A percentile compares a stretch with the other conserved stretches of the same genome.
Conservation (phyloP, 2,797 vertebrate species). For the Notoglanidium macrostoma region DNA sequence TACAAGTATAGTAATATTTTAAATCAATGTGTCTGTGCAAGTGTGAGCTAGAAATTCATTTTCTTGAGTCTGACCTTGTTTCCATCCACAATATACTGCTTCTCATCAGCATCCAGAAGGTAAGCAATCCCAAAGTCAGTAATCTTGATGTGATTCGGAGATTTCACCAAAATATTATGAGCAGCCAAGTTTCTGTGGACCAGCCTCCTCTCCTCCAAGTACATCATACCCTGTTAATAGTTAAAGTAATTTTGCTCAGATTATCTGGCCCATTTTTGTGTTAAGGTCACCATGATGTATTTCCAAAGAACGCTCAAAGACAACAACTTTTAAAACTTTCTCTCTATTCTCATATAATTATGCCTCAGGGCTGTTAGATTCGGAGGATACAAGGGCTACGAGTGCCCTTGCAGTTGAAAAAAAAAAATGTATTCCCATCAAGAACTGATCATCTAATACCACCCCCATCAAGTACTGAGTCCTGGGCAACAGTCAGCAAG, state of each 20-base stretch:
- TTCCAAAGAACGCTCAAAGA: neutral
- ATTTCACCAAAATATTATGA: conserved; percentile 94
- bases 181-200: conserved; percentile 95
- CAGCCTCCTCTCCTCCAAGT: conserved; percentile 91
- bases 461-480: neutral
- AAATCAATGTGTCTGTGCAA: neutral
- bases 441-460: neutral
- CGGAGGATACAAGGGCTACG: neutral
- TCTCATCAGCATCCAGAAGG: conserved; percentile 90
- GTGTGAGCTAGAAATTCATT: neutral
- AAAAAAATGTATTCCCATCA: neutral
- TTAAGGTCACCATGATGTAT: neutral
- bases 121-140: conserved; percentile 94
- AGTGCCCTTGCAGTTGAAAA: neutral
- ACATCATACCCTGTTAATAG: conserved; percentile 93
- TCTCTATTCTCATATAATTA: neutral
- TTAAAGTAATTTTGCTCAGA: neutral
- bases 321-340: neutral
- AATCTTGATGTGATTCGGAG: conserved; percentile 98
- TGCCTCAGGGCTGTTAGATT: neutral
- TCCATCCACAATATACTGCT: conserved; percentile 94
- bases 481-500: neutral
- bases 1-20: conserved; percentile 20
- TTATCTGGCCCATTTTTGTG: neutral
- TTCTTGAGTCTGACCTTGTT: conserved; percentile 77